Evolutionary conservation across 2,888 invertebrate species (phyloP).

Genomic region (Platycnemis pennipes): DNA sequence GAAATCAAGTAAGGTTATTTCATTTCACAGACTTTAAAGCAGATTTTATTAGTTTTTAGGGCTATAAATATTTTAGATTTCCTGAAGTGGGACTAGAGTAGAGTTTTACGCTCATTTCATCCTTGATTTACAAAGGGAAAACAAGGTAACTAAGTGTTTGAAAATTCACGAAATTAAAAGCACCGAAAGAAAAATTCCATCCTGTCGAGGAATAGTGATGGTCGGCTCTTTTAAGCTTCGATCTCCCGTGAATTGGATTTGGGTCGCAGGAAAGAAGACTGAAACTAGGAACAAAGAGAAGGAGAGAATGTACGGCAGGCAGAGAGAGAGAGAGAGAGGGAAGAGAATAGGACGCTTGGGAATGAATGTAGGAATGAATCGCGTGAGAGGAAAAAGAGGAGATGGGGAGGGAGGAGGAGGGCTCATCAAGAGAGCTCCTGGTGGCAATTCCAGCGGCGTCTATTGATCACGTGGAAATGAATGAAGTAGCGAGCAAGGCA

Average conservation of each 20-base stretch:
- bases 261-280: neutral
- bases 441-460: conserved; percentile 21
- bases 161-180: too few species aligned
- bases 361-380: neutral
- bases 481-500: neutral
- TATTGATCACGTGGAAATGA: conserved; percentile 23
- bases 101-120: too few species aligned
- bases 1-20: too few species aligned
- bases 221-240: neutral
- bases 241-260: neutral
- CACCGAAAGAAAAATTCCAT: too few species aligned
- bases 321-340: too few species aligned
- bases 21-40: too few species aligned
- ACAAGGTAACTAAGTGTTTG: too few species aligned
- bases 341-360: neutral
- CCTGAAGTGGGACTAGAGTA: too few species aligned
- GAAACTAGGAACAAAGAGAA: neutral
- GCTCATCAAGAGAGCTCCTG: conserved; percentile 34
- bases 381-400: neutral
- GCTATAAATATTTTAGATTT: too few species aligned
- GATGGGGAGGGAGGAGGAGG: neutral
- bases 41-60: too few species aligned
- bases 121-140: too few species aligned
- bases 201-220: neutral
- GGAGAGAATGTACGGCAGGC: neutral